Base-by-base conservation (phyloP, 2,888 invertebrate species). In the Ornithoptera alexandrae region DNA sequence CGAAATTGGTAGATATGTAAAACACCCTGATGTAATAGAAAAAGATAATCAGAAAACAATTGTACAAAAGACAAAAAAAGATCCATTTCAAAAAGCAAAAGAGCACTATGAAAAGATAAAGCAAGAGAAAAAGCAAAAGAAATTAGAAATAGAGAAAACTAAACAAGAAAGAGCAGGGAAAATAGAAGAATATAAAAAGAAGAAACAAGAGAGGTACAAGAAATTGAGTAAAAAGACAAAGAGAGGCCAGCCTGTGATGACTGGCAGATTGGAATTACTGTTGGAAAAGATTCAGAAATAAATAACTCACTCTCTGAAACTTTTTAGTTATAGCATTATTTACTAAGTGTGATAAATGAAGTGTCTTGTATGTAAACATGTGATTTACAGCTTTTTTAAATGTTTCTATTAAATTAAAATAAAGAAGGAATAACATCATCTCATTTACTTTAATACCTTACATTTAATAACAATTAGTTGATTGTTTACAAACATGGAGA, bases 221-320 rank as follows among this genome's bases (percentile, higher is more conserved):
- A 95, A 94, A 73, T 86, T 97, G 59, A 95, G 95, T 63, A 95
- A 95, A 81, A 96, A 95, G 81, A 97, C 96, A 0, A 95, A 94
- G 77, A 96, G 94, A 78, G 97, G 97, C 0, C 97, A 98, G 81
- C 97, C 97, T 0, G 89, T 97, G 2, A 97, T 98, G 97, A 96
- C 95, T 71, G 95, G 95, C 67, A 93, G 97, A 75, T 92, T 97
- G 81, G 95, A 97, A 85, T 83, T 96, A 79, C 88, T 98, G 67
- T 86, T 97, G 20, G 95, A 97, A 79, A 95, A 96, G 86, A 96
- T 97, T 76, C 94, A 96, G 84, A 90, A 90, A n/a, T 56, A 56
- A n/a, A 10, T 6, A 20, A 56, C 10, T 20, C n/a, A 3, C 22
- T 22, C 22, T 22, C 22, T 22, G 22, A 22, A 22, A 22, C 22